phyloP scores from a whole-genome alignment of 2,113 vertebrate species.

The Stigmatopora nigra region DNA sequence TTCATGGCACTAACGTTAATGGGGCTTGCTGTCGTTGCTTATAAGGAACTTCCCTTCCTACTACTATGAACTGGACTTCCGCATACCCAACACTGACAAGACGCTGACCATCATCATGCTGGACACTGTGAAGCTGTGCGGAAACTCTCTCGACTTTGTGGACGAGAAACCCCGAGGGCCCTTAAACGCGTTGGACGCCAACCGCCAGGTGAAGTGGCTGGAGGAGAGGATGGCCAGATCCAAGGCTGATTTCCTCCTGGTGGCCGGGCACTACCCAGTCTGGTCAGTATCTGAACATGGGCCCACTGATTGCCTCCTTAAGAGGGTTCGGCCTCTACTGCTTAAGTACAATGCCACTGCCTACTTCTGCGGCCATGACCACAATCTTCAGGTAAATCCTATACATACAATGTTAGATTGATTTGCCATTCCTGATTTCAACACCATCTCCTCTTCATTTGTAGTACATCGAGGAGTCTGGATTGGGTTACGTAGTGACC shows the following conservation, averaged over 20 bases:
- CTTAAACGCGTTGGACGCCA: slow-evolving; percentile 40
- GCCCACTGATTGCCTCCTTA: slow-evolving; percentile 79
- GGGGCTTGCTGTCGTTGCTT: neutral
- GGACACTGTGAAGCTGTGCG: slow-evolving; percentile 82
- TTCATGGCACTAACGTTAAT: neutral
- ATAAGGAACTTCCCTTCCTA: slow-evolving; percentile 79
- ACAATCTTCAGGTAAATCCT: slow-evolving; percentile 82
- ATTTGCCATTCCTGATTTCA: neutral
- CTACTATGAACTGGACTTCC: slow-evolving; percentile 80
- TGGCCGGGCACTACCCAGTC: slow-evolving; percentile 86
- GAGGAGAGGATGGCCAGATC: slow-evolving; percentile 70
- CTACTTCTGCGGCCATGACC: slow-evolving; percentile 86
- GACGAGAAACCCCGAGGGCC: slow-evolving; percentile 68
- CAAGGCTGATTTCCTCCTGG: slow-evolving; percentile 77
- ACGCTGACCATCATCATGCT: slow-evolving; percentile 81
- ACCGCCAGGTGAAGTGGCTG: slow-evolving; percentile 78
- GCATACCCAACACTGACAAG: slow-evolving; percentile 68
- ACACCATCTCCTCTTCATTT: neutral
- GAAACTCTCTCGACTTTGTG: slow-evolving; percentile 75
- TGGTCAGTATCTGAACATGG: slow-evolving; percentile 88
- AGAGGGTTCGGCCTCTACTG: slow-evolving; percentile 73
- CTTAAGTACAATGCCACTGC: slow-evolving; percentile 74
- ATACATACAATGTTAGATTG: neutral
- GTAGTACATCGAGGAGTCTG: slow-evolving; percentile 76
- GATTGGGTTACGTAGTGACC: slow-evolving; percentile 80